Conservation (phyloP, 1,140 invertebrate species). For the Aradophagus sp. region DNA sequence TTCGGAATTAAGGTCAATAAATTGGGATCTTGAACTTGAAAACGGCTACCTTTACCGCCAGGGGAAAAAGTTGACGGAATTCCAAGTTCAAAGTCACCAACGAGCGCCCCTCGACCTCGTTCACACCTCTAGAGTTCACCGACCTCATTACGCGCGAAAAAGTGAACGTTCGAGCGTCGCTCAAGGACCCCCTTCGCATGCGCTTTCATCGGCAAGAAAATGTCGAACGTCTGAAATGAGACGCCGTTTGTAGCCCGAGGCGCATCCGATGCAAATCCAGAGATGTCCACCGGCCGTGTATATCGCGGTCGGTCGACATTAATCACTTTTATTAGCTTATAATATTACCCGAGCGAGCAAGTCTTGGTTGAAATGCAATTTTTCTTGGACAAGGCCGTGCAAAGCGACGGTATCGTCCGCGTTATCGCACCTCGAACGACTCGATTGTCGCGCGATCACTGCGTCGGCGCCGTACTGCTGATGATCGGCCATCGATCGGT, state of each 20-base stretch:
- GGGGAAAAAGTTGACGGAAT: no score
- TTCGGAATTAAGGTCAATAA: no score
- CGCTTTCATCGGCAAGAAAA: conserved; percentile 39
- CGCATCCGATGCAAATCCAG: no score
- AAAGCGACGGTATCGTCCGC: conserved; percentile 57
- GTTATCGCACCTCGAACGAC: conserved; percentile 26
- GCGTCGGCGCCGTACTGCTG: conserved; percentile 11
- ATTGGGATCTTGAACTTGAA: no score
- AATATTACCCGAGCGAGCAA: conserved; percentile 65
- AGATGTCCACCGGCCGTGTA: conserved; percentile 39
- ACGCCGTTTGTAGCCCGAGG: conserved; percentile 27
- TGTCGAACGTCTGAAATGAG: conserved; percentile 29
- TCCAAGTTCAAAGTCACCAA: no score
- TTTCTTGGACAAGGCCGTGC: conserved; percentile 63
- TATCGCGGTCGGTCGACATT: conserved; percentile 45
- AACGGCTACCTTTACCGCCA: no score
- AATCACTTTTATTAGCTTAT: conserved; percentile 71
- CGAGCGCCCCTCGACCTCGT: no score
- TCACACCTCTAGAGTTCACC: no score
- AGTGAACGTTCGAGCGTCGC: conserved; percentile 5
- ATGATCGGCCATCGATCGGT: conserved; percentile 63
- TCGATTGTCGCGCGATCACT: conserved; percentile 34
- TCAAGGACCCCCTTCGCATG: conserved; percentile 26
- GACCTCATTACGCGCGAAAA: no score
- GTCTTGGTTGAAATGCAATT: conserved; percentile 67